Evolutionary conservation across 1,140 invertebrate species (phyloP).

Genomic region (Drosophila ambigua): DNA sequence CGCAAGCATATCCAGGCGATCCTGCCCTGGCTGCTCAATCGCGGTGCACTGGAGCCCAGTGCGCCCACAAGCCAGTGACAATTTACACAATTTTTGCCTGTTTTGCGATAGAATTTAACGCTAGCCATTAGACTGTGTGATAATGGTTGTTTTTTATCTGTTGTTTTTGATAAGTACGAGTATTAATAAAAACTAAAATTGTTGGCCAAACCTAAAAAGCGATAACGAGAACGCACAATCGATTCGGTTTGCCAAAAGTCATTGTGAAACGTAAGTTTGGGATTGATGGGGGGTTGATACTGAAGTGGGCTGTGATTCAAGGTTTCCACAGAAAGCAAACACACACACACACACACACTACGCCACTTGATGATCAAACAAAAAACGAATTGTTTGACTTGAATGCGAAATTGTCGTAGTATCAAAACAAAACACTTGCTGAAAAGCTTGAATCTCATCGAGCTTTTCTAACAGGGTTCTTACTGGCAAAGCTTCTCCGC

Average conservation of each 20-base stretch:
- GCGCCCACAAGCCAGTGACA: no score
- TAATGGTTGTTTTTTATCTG: conserved; percentile 1
- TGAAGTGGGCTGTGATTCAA: not conserved
- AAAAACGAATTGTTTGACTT: not conserved
- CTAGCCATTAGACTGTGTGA: not conserved
- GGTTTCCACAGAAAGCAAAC: not conserved
- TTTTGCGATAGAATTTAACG: conserved; percentile 2
- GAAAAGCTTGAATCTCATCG: no score
- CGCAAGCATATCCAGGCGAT: conserved; percentile 60
- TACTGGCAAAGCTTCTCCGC: no score
- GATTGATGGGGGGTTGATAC: no score
- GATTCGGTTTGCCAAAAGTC: not conserved
- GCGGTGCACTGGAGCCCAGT: conserved; percentile 52
- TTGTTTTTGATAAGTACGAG: conserved; percentile 5
- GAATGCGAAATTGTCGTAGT: no score
- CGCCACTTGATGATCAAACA: not conserved
- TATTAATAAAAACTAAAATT: conserved; percentile 10
- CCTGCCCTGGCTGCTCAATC: conserved; percentile 71
- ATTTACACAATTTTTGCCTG: not conserved
- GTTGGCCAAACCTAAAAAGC: not conserved
- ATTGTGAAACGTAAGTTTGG: not conserved
- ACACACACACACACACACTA: not conserved
- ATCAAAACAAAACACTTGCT: conserved; percentile 16
- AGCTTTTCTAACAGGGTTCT: no score
- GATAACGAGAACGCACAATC: conserved; percentile 5